phyloP scores from a whole-genome alignment of 2,888 invertebrate species.

The Galerucella nymphaeae region DNA sequence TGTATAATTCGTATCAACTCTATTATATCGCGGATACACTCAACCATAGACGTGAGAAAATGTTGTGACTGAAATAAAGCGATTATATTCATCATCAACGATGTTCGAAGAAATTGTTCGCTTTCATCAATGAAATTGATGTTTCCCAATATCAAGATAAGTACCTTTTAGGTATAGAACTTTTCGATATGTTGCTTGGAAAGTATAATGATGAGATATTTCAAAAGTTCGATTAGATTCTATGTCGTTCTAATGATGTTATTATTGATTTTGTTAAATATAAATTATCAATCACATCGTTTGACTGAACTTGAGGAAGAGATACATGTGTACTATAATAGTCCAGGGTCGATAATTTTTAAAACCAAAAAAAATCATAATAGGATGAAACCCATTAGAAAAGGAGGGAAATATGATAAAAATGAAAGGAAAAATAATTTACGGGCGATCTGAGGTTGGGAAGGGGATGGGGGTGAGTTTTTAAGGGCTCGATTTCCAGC shows the following conservation, averaged over 20 bases:
- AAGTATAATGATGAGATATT: no score
- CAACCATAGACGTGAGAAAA: neutral
- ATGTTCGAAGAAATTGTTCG: neutral
- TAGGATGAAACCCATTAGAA: no score
- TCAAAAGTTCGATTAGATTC: no score
- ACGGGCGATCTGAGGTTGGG: no score
- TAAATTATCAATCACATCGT: constrained; percentile 15
- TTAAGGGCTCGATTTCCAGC: no score
- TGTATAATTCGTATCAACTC: neutral
- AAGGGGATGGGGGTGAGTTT: no score
- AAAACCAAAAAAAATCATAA: no score
- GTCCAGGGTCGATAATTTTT: no score
- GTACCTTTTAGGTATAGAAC: neutral
- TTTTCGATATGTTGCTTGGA: neutral
- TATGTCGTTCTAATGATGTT: neutral
- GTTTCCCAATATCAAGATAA: no score
- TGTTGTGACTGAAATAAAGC: neutral
- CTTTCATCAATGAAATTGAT: neutral
- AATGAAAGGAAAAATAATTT: no score
- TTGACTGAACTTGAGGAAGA: constrained; percentile 8
- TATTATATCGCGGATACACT: neutral
- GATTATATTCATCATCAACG: neutral
- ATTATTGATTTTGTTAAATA: neutral
- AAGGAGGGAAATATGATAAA: no score
- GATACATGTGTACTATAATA: no score